Evolutionary conservation across 2,888 invertebrate species (phyloP).

Genomic region (Agrotis clavis): DNA sequence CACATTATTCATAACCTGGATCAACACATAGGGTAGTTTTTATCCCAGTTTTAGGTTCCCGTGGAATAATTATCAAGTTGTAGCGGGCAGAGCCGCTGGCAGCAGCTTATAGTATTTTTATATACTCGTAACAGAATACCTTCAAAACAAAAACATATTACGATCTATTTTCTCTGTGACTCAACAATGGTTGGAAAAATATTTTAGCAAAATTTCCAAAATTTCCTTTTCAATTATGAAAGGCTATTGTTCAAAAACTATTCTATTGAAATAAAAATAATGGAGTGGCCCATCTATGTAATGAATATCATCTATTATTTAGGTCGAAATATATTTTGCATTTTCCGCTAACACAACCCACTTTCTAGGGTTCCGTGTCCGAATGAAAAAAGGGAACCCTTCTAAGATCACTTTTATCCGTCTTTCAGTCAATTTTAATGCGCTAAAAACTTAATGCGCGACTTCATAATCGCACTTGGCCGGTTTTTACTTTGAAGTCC

Average conservation of each 20-base stretch:
- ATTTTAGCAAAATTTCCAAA: constrained; percentile 35
- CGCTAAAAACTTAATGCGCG: no score
- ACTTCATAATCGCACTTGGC: no score
- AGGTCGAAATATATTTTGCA: constrained; percentile 13
- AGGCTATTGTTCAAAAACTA: constrained; percentile 35
- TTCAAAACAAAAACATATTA: constrained; percentile 19
- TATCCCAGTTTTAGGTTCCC: no score
- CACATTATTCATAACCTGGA: no score
- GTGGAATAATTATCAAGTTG: no score
- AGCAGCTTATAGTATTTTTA: neutral
- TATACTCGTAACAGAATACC: neutral
- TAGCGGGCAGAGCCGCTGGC: no score
- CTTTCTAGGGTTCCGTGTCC: no score
- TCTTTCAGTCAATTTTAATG: no score
- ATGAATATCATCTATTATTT: constrained; percentile 24
- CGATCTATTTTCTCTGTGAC: constrained; percentile 19
- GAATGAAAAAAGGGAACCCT: no score
- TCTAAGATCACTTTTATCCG: no score
- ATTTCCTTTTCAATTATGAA: constrained; percentile 37
- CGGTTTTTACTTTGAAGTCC: neutral
- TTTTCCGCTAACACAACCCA: neutral
- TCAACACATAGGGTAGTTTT: no score
- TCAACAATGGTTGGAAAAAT: constrained; percentile 37
- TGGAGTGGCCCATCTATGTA: neutral
- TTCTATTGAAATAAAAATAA: constrained; percentile 15